Percentiles rank a stretch among this genome's conserved stretches.
These are phyloP conservation scores for Alcedo quadribrachys DNA, from an alignment of 2,797 vertebrate species.

Conservation along the genomic window DNA sequence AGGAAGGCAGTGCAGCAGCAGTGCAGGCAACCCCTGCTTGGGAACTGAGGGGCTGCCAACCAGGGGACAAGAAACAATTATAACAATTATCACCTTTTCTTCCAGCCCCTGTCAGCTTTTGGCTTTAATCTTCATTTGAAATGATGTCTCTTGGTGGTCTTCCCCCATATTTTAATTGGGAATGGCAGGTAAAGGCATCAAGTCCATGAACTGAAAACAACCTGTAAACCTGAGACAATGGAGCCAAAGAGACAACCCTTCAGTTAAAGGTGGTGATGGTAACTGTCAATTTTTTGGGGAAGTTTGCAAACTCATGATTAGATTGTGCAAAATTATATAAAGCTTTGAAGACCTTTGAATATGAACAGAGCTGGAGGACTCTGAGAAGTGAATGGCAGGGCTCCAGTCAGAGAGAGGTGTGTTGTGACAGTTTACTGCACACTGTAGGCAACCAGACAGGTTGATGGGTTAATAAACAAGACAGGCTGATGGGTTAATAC, in stretches of 20 bases:
- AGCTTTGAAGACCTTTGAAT: background rate
- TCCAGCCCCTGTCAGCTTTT: background rate
- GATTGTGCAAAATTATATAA: background rate
- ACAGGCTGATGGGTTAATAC: background rate
- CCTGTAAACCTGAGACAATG: background rate
- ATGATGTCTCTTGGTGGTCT: background rate
- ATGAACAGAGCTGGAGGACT: background rate
- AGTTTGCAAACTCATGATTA: background rate
- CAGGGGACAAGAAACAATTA: background rate
- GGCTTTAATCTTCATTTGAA: constrained; percentile 2
- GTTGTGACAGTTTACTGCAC: background rate
- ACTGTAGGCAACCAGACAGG: background rate
- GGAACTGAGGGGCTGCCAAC: background rate
- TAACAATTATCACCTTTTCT: background rate
- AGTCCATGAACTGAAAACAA: constrained; percentile 17
- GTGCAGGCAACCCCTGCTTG: background rate
- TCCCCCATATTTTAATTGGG: background rate
- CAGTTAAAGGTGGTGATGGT: background rate
- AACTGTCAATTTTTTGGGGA: background rate
- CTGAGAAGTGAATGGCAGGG: background rate
- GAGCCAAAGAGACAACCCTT: background rate
- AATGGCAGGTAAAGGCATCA: background rate
- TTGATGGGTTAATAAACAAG: background rate
- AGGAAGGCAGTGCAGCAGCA: background rate
- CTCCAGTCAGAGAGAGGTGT: background rate